Conservation (phyloP, 92 coral and sea anemone genomes). For the Epizoanthus ramosus region DNA sequence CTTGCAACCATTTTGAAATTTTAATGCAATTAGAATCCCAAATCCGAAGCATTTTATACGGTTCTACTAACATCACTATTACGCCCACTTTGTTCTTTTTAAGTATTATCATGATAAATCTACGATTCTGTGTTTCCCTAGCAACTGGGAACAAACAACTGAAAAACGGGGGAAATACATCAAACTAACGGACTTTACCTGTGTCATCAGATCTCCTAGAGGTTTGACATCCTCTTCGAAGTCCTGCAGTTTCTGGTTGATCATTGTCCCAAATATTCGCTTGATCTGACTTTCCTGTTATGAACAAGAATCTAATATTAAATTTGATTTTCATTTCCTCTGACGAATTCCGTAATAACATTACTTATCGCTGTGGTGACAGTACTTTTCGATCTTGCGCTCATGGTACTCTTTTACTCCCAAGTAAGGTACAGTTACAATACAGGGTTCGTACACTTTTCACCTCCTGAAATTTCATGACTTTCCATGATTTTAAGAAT, state of each 20-base stretch:
- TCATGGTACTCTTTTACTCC: not conserved
- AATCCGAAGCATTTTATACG: too few species aligned
- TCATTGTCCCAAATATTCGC: constrained; percentile 99
- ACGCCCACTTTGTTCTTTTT: too few species aligned
- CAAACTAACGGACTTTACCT: constrained; percentile 54
- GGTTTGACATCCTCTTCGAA: constrained; percentile 99
- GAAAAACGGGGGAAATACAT: not conserved
- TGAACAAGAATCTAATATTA: not conserved
- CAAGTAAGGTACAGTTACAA: not conserved
- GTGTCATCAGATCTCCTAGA: constrained; percentile 97
- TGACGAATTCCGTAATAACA: not conserved
- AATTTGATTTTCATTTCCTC: not conserved
- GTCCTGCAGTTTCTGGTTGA: constrained; percentile 96
- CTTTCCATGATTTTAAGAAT: too few species aligned
- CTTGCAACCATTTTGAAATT: not conserved
- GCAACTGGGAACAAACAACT: not conserved
- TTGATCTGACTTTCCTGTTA: constrained; percentile 95
- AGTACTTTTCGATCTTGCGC: too few species aligned
- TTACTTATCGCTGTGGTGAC: not conserved
- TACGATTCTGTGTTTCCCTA: too few species aligned
- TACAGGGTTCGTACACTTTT: too few species aligned
- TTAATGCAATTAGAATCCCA: too few species aligned
- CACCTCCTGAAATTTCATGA: too few species aligned
- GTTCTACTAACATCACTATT: too few species aligned
- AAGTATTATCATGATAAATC: too few species aligned